Percentiles rank a stretch among this genome's conserved stretches.
Conservation (phyloP, 2,888 invertebrate genomes). For the Bugula neritina region DNA sequence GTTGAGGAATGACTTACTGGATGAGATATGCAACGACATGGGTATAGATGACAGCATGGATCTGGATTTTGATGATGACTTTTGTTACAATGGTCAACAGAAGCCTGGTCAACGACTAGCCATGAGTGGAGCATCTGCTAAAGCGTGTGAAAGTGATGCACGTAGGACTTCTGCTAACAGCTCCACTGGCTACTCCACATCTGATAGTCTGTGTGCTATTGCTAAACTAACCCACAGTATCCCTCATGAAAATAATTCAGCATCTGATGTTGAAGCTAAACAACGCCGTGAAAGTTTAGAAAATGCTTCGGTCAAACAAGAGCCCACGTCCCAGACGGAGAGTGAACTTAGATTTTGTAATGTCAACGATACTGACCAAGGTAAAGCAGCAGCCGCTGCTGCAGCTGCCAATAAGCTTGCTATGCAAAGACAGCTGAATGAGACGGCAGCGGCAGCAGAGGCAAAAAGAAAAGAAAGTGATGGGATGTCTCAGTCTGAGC, state of each 20-base stretch:
- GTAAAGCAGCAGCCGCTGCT: constrained; percentile 8
- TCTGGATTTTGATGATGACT: constrained; percentile 46
- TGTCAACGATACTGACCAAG: constrained; percentile 10
- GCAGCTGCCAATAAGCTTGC: constrained; percentile 10
- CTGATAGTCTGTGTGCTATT: constrained; percentile 24
- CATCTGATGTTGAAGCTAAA: neutral
- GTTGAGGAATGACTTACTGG: constrained; percentile 45
- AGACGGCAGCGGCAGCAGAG: neutral
- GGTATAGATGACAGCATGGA: constrained; percentile 53
- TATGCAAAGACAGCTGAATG: constrained; percentile 14
- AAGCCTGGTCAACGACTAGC: neutral
- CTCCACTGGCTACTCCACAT: constrained; percentile 4
- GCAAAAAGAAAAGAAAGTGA: neutral
- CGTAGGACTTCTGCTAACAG: neutral
- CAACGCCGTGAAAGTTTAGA: neutral
- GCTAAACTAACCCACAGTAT: constrained; percentile 19
- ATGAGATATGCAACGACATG: constrained; percentile 52
- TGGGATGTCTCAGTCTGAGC: neutral
- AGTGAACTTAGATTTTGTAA: neutral
- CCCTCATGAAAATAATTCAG: neutral
- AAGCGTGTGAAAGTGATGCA: neutral
- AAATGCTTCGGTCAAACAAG: neutral
- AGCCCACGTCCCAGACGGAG: neutral
- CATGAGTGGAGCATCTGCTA: neutral
- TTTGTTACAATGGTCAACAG: constrained; percentile 27